A percentile compares a stretch with the other conserved stretches of the same genome.
These are phyloP conservation scores for Drosophila pachea DNA, from an alignment of 1,140 invertebrate genomes.

Conservation along the genomic window DNA sequence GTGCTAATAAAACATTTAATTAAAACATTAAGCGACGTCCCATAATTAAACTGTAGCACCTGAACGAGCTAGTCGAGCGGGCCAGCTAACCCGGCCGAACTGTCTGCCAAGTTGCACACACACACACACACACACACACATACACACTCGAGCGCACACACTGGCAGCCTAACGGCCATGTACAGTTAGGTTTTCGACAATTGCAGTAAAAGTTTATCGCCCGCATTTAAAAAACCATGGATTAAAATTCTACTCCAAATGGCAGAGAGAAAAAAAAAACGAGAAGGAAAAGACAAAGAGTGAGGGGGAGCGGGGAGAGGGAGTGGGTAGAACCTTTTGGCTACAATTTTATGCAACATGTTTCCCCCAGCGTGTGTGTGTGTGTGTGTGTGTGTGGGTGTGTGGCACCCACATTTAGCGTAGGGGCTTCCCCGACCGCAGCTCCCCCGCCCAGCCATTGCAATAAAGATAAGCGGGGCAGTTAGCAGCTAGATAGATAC, in stretches of 20 bases:
- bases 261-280: slow-evolving; percentile 1
- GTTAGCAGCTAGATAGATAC: slow-evolving; percentile 33
- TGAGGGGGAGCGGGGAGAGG: not conserved
- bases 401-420: slow-evolving; percentile 48
- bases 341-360: slow-evolving; percentile 36
- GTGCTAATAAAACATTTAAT: slow-evolving; percentile 78
- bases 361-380: slow-evolving; percentile 30
- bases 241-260: slow-evolving; percentile 77
- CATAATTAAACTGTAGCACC: slow-evolving; percentile 73
- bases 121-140: slow-evolving; percentile 10
- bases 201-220: slow-evolving; percentile 77
- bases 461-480: slow-evolving; percentile 72
- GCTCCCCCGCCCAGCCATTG: slow-evolving; percentile 17
- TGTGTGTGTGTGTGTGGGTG: slow-evolving; percentile 4
- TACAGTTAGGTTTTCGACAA: slow-evolving; percentile 60
- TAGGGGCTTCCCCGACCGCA: not conserved
- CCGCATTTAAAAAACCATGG: slow-evolving; percentile 77
- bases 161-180: slow-evolving; percentile 6
- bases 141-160: slow-evolving; percentile 10
- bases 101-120: slow-evolving; percentile 6
- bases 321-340: slow-evolving; percentile 38
- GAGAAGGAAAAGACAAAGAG: not conserved
- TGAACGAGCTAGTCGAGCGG: slow-evolving; percentile 42
- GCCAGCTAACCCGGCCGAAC: slow-evolving; percentile 4
- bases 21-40: slow-evolving; percentile 72